Conservation (phyloP, 2,797 vertebrate species). For the Platyrinchus mystaceus region DNA sequence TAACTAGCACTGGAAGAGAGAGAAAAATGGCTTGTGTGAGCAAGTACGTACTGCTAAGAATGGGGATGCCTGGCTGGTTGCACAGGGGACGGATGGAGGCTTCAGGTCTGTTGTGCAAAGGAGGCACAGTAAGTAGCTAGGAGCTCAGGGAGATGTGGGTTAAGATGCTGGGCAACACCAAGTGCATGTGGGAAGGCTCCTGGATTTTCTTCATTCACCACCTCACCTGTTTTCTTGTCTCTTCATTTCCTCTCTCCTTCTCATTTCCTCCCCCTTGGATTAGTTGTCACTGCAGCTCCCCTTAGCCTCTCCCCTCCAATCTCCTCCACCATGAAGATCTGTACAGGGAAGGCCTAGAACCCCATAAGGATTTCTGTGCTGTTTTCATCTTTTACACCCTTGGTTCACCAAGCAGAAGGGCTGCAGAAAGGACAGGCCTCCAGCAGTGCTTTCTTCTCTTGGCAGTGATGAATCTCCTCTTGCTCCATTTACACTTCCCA, state of each 20-base stretch:
- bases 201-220: background rate
- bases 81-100: background rate
- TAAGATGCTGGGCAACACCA: background rate
- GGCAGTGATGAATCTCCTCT: background rate
- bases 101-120: background rate
- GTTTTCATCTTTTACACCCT: background rate
- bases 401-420: background rate
- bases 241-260: background rate
- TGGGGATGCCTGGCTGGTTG: background rate
- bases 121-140: too few relatives aligned
- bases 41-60: background rate
- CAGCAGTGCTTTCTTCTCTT: background rate
- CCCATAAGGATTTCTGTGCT: background rate
- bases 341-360: background rate
- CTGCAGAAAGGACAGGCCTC: background rate
- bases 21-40: background rate
- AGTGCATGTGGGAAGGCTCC: background rate
- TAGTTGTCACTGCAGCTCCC: background rate
- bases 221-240: background rate
- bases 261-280: background rate
- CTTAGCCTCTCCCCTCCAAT: background rate
- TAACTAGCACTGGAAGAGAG: background rate
- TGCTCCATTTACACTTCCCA: background rate
- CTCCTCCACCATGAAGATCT: background rate
- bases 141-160: fast-evolving